A percentile compares a stretch with the other conserved stretches of the same genome.
Evolutionary conservation across 2,113 vertebrate genomes (phyloP).

Genomic region (Terrapene triunguis): DNA sequence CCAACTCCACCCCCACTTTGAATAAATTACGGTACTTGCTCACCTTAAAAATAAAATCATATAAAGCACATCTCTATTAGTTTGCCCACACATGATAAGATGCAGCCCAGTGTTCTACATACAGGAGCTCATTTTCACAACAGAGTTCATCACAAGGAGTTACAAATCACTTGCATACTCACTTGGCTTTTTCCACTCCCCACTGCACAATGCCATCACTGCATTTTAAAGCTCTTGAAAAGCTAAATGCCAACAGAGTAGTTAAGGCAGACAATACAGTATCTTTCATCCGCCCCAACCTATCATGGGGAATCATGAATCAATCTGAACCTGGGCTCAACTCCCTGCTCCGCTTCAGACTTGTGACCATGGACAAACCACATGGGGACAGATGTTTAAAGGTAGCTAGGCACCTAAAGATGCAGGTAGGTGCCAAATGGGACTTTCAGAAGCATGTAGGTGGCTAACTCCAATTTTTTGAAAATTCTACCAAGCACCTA

Average conservation of each 20-base stretch:
- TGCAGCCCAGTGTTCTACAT: neutral
- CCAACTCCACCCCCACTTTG: neutral
- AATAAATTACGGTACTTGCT: neutral
- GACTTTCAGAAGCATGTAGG: neutral
- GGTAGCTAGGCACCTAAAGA: neutral
- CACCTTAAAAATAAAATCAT: neutral
- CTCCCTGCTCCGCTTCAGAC: neutral
- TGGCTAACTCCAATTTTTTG: neutral
- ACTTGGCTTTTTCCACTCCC: neutral
- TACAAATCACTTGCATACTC: neutral
- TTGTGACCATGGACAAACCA: neutral
- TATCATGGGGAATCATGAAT: neutral
- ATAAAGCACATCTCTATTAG: neutral
- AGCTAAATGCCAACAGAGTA: neutral
- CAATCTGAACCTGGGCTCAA: neutral
- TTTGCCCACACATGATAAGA: neutral
- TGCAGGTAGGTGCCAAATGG: neutral
- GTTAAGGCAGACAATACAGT: neutral
- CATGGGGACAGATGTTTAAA: neutral
- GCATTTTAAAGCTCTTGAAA: neutral
- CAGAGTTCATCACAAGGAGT: neutral
- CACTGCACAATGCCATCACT: neutral
- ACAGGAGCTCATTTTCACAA: slow-evolving; percentile 6
- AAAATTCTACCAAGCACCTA: neutral
- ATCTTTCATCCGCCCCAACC: neutral